Base-by-base conservation (phyloP, 2,888 invertebrate genomes). In the Xestia sexstrigata region DNA sequence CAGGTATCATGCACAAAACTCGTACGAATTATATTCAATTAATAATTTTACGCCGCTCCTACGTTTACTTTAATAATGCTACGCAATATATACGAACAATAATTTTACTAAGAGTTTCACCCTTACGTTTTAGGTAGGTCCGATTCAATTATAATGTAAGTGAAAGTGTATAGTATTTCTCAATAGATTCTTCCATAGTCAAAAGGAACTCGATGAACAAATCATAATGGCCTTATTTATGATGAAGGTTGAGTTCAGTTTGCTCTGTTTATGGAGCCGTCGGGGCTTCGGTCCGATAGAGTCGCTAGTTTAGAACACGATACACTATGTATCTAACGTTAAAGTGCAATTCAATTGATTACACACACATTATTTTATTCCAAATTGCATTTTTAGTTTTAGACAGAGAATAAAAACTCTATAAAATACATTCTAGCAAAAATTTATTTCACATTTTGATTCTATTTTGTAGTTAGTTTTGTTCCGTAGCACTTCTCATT, bases 81-180 rank as follows among this genome's bases (percentile, higher is more conserved):
- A 93, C 91, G 93, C 93, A 94, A 95, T 94, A 93, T 93, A 93
- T 92, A 93, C 93, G 95, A 96, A 96, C 95, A 95, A 95, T 96
- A 94, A 93, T 92, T 88, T 90, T 88, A 87, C 79, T 91, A 88
- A 91, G 92, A 86, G 89, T 90, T 92, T 92, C 92, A 92, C 85
- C 90, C 90, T 93, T 94, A 92, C 89, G 93, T 95, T 93, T 93
- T 96, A 96, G 96, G 94, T 96, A 96, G 96, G 96, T 92, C 94
- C 92, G 93, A 96, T 96, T 95, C 95, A 96, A 95, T 96, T 95
- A 93, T 95, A 92, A 90, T 91, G 87, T 96, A 96, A 96, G 96
- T 94, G 93, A 95, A 95, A 96, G 91, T 96, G 96, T 96, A 96
- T 95, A 96, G 94, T 95, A 94, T 93, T 92, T 93, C 93, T 92